These are phyloP conservation scores for Nerophis lumbriciformis DNA, from an alignment of 2,113 vertebrate genomes.

Conservation along the genomic window DNA sequence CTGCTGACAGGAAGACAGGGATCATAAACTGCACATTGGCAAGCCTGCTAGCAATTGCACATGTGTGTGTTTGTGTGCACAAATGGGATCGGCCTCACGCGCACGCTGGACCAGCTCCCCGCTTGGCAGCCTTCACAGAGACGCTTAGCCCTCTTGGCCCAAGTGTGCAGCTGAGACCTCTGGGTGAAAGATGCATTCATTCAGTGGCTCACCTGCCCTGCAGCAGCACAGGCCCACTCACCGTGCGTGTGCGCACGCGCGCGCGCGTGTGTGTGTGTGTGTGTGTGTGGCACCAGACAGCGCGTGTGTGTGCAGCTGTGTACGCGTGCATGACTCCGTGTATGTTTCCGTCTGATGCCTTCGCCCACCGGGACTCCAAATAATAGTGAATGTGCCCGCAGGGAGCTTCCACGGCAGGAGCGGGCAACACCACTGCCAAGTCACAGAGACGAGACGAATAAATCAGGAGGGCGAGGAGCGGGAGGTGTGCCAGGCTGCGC, in stretches of 20 bases:
- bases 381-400: conserved; percentile 64
- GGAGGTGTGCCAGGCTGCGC: conserved; percentile 45
- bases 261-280: conserved; percentile 17
- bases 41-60: conserved; percentile 29
- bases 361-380: conserved; percentile 56
- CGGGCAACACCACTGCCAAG: conserved; percentile 67
- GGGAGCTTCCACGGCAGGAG: conserved; percentile 61
- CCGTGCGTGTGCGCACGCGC: conserved; percentile 18
- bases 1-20: conserved; percentile 50
- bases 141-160: conserved; percentile 62
- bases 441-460: conserved; percentile 65
- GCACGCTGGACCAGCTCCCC: conserved; percentile 45
- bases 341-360: conserved; percentile 58
- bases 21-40: conserved; percentile 57
- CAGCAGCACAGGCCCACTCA: conserved; percentile 46
- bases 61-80: conserved; percentile 5
- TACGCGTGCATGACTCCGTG: conserved; percentile 12
- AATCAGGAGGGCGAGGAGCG: conserved; percentile 57
- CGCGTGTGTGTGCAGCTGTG: conserved; percentile 18
- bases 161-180: conserved; percentile 67
- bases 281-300: conserved; percentile 56
- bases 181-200: conserved; percentile 61
- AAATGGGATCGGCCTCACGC: conserved; percentile 26
- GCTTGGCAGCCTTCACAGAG: conserved; percentile 61
- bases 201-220: conserved; percentile 66